Percentiles rank a stretch among this genome's conserved stretches.
Evolutionary conservation across 2,113 vertebrate genomes (phyloP).

Genomic region (Polypterus senegalus): DNA sequence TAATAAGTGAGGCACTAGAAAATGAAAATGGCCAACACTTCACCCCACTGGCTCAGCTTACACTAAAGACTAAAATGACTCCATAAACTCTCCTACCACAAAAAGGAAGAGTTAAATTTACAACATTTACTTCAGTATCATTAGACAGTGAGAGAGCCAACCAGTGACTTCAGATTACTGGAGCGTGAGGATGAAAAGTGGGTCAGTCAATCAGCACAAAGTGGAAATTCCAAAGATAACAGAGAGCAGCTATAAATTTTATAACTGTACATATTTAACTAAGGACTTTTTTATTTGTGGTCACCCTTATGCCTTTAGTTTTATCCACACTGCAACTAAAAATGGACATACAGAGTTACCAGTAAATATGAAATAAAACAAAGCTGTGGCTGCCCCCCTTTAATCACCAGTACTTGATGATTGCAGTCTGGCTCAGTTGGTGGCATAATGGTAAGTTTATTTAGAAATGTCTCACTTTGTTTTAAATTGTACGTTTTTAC

Average conservation of each 20-base stretch:
- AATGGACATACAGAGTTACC: no score
- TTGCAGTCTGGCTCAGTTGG: no score
- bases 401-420: no score
- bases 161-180: constrained; percentile 38
- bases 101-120: constrained; percentile 89
- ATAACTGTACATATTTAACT: constrained; percentile 22
- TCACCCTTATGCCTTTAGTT: constrained; percentile 54
- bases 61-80: constrained; percentile 51
- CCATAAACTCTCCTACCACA: constrained; percentile 75
- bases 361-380: no score
- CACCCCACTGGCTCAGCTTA: constrained; percentile 30
- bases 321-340: constrained; percentile 5
- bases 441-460: no score
- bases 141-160: constrained; percentile 48
- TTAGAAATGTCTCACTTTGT: no score
- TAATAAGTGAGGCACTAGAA: constrained; percentile 35
- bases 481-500: no score
- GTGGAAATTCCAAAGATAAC: constrained; percentile 48
- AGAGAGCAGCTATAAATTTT: constrained; percentile 30
- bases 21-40: constrained; percentile 37
- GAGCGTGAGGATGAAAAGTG: constrained; percentile 66
- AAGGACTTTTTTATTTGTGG: constrained; percentile 22
- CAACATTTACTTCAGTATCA: constrained; percentile 69
- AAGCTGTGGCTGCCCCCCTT: no score
- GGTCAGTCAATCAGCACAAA: constrained; percentile 69